phyloP scores from a whole-genome alignment of 2,113 vertebrate genomes.

The Odontophorus gujanensis region DNA sequence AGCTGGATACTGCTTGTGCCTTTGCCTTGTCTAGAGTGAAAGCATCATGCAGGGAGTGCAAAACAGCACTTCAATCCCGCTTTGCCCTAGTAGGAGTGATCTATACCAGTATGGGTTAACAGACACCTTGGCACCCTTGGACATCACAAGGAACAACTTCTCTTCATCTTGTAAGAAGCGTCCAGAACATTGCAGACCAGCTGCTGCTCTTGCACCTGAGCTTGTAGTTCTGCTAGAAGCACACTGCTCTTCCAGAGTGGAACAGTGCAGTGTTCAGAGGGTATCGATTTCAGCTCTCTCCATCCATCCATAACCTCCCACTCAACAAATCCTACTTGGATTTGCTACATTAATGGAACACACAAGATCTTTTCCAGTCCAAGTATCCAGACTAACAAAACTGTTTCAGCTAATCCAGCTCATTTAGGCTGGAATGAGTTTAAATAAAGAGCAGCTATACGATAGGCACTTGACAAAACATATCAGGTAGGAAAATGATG shows the following conservation, averaged over 20 bases:
- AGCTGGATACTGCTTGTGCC: not conserved
- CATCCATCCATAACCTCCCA: not conserved
- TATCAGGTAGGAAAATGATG: not conserved
- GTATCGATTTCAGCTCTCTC: not conserved
- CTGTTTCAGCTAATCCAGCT: not conserved
- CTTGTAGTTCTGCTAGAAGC: not conserved
- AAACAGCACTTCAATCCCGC: rapidly evolving
- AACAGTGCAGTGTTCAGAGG: not conserved
- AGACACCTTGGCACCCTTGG: not conserved
- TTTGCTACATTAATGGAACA: not conserved
- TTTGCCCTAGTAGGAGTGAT: not conserved
- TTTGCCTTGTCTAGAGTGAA: not conserved
- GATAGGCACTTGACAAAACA: not conserved
- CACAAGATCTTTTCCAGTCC: not conserved
- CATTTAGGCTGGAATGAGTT: not conserved
- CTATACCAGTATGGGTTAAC: not conserved
- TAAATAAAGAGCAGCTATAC: not conserved
- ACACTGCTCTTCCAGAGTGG: not conserved
- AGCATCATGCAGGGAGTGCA: not conserved
- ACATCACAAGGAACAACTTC: not conserved
- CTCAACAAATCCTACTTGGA: not conserved
- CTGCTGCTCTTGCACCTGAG: not conserved
- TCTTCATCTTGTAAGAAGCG: not conserved
- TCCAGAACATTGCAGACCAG: not conserved
- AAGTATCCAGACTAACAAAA: not conserved